These are phyloP conservation scores for Alcis repandata DNA, from an alignment of 2,888 invertebrate genomes.

Conservation along the genomic window DNA sequence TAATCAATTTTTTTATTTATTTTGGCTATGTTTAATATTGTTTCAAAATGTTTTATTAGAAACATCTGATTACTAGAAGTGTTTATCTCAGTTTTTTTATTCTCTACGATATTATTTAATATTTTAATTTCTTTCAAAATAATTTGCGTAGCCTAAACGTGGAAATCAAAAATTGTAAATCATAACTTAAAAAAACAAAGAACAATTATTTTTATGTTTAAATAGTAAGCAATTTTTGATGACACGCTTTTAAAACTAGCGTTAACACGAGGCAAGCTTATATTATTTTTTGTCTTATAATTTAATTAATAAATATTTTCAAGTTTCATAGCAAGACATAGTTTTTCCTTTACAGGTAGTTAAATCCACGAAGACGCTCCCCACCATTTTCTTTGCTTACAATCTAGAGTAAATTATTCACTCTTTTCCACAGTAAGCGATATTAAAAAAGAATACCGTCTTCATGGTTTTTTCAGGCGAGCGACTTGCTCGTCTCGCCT, in stretches of 20 bases:
- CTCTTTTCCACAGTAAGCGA: too few species aligned
- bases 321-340: conserved; percentile 5
- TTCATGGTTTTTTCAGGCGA: too few species aligned
- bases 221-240: conserved; percentile 5
- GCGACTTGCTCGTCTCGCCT: too few species aligned
- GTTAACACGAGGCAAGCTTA: not conserved
- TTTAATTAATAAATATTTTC: conserved; percentile 26
- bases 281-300: conserved; percentile 14
- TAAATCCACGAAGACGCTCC: not conserved
- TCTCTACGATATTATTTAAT: not conserved
- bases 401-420: too few species aligned
- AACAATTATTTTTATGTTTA: not conserved
- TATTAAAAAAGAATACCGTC: not conserved
- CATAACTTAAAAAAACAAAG: not conserved
- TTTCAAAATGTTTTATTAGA: not conserved
- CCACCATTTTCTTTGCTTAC: not conserved
- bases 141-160: not conserved
- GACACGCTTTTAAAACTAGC: not conserved
- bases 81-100: not conserved
- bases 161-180: conserved; percentile 3
- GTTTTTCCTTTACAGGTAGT: conserved; percentile 15
- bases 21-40: not conserved
- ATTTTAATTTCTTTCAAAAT: not conserved
- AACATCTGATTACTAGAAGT: not conserved
- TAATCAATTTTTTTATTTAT: not conserved